phyloP scores from a whole-genome alignment of 2,113 vertebrate species.

The Heterochromis multidens region DNA sequence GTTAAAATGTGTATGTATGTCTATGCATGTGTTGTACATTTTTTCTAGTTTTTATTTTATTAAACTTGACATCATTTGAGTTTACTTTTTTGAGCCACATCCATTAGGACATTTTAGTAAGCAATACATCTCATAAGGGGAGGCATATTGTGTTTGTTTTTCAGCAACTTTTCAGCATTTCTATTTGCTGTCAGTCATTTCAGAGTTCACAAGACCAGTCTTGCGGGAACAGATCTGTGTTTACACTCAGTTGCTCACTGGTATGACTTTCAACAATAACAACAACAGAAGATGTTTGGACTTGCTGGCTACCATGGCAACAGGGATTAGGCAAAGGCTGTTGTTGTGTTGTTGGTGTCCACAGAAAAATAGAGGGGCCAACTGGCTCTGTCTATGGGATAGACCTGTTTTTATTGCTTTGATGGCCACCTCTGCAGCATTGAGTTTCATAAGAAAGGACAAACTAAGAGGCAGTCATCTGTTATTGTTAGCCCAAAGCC shows the following conservation, averaged over 20 bases:
- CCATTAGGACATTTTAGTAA: not conserved
- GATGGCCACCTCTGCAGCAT: slow-evolving; percentile 62
- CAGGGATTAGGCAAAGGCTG: slow-evolving; percentile 73
- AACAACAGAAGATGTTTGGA: slow-evolving; percentile 82
- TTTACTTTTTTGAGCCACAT: not conserved
- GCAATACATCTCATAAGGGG: not conserved
- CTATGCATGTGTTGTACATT: not conserved
- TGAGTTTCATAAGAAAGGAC: slow-evolving; percentile 66
- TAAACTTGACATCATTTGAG: not conserved
- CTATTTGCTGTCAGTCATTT: slow-evolving; percentile 63
- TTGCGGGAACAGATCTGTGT: slow-evolving; percentile 75
- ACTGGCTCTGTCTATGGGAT: slow-evolving; percentile 56
- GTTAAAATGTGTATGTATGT: not conserved
- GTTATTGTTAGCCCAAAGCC: slow-evolving; percentile 74
- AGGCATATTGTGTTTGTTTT: slow-evolving; percentile 55
- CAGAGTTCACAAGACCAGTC: slow-evolving; percentile 75
- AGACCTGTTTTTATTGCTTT: slow-evolving; percentile 62
- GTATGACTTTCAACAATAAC: slow-evolving; percentile 80
- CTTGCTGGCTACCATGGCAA: slow-evolving; percentile 78
- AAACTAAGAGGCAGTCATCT: slow-evolving; percentile 57
- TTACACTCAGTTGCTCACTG: slow-evolving; percentile 74
- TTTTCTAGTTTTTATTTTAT: not conserved
- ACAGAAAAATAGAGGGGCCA: slow-evolving; percentile 68
- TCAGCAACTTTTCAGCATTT: slow-evolving; percentile 36
- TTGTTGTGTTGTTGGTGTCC: slow-evolving; percentile 77